phyloP scores from a whole-genome alignment of 92 coral and sea anemone species.

The Parazoanthus swiftii region DNA sequence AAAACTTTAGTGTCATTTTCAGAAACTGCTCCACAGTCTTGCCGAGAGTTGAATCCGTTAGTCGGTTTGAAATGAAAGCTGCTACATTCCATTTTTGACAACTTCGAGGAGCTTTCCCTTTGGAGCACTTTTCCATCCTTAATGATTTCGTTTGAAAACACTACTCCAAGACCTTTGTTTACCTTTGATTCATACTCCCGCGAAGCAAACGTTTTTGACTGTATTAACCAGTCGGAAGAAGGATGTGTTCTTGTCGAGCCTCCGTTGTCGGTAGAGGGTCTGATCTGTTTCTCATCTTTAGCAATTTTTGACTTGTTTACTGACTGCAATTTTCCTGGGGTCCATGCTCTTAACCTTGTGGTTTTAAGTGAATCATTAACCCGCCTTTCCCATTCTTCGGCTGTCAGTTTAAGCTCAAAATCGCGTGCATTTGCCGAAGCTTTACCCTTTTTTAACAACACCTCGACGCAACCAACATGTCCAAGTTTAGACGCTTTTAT shows the following conservation, averaged over 20 bases:
- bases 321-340: not conserved
- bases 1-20: not conserved
- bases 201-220: not conserved
- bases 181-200: not conserved
- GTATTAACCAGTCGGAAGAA: not conserved
- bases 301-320: not conserved
- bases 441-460: constrained; percentile 55
- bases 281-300: not conserved
- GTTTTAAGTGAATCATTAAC: not conserved
- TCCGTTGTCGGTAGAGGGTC: not conserved
- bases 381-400: constrained; percentile 55
- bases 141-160: not conserved
- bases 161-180: not conserved
- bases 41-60: not conserved
- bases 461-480: constrained; percentile 41
- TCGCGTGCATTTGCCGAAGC: constrained; percentile 77
- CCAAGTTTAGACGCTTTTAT: constrained; percentile 67
- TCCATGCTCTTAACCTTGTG: not conserved
- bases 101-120: not conserved
- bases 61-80: not conserved
- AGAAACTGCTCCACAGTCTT: not conserved
- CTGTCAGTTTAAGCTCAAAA: constrained; percentile 58
- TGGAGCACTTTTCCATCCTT: not conserved
- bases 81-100: not conserved
- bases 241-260: not conserved